A percentile compares a stretch with the other conserved stretches of the same genome.
These are phyloP conservation scores for Lepus timidus DNA, from an alignment of 2,113 vertebrate genomes.

Conservation along the genomic window DNA sequence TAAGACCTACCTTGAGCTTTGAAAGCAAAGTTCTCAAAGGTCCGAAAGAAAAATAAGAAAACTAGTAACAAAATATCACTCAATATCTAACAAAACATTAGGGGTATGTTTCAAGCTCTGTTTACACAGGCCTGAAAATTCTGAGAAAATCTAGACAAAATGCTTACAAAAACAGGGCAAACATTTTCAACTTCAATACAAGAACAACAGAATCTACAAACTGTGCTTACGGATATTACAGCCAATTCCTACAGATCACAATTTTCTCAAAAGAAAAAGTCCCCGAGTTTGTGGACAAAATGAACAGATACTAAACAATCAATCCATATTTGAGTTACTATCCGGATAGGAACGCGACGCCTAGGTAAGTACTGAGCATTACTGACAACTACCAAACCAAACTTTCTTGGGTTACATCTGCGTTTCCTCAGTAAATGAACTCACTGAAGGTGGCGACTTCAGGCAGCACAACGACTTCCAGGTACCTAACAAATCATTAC, in stretches of 20 bases:
- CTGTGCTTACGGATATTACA: background rate
- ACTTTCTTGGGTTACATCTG: slow-evolving; percentile 8
- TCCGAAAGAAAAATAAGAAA: slow-evolving; percentile 6
- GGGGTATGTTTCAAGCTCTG: background rate
- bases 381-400: slow-evolving; percentile 16
- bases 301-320: background rate
- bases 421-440: slow-evolving; percentile 7
- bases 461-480: background rate
- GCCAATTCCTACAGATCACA: background rate
- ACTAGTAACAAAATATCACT: background rate
- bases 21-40: slow-evolving; percentile 17
- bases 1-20: slow-evolving; percentile 54
- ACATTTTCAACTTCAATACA: slow-evolving; percentile 26
- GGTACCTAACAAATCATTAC: background rate
- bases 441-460: background rate
- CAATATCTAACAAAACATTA: background rate
- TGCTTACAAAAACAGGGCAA: background rate
- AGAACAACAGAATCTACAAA: background rate
- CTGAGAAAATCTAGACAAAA: background rate
- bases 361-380: background rate
- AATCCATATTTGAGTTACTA: background rate
- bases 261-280: slow-evolving; percentile 33
- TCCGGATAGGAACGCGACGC: background rate
- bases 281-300: background rate
- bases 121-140: slow-evolving; percentile 3